Evolutionary conservation across 2,797 vertebrate genomes (phyloP), one percentile per base, ranked within the genome.

Genomic region (Dendrocincla tyrannina): DNA sequence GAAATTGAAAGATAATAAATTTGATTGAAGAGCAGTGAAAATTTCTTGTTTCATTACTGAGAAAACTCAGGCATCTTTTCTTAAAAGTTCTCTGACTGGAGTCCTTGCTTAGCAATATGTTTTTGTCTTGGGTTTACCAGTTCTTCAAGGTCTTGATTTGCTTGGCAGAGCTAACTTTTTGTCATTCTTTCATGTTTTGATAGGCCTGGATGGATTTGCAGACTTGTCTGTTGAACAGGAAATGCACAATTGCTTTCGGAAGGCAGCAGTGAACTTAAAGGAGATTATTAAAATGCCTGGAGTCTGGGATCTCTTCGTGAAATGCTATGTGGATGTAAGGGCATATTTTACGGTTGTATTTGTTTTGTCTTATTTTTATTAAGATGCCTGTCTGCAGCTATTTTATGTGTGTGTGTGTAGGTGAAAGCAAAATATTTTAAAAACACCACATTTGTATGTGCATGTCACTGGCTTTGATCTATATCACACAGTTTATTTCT

Each of bases 261-360:
- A 99, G 81, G 98, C 99, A 12, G 98, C 98, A 20, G 81, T 98
- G 44, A 98, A 96, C 82, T 96, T 99, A 10, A 96, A 96, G 84
- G 98, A 98, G 18, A 98, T 99, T 86, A 93, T 99, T 81, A 97
- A 97, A 93, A 88, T 91, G 72, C 99, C 99, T 47, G 99, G 99
- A 18, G 93, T 99, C 64, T 99, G 99, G 99, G 99, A 99, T 88
- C 96, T 98, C 27, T 99, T 99, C 79, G 98, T 99, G 81, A 97
- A 98, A 33, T 97, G 98, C 96, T 99, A 99, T 2, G 96, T 99
- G 76, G 98, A 99, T 93, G 99, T 99, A 97, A 98, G 98, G 76
- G 13, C 50, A 13, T 62, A 28, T 87, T 91, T 91, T 90, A 80
- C 32, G 50, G 10, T n/a, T 77, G 28, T 5, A 7, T 67, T 88